Evolutionary conservation across 2,797 vertebrate species (phyloP).

Genomic region (Cetoscarus ocellatus): DNA sequence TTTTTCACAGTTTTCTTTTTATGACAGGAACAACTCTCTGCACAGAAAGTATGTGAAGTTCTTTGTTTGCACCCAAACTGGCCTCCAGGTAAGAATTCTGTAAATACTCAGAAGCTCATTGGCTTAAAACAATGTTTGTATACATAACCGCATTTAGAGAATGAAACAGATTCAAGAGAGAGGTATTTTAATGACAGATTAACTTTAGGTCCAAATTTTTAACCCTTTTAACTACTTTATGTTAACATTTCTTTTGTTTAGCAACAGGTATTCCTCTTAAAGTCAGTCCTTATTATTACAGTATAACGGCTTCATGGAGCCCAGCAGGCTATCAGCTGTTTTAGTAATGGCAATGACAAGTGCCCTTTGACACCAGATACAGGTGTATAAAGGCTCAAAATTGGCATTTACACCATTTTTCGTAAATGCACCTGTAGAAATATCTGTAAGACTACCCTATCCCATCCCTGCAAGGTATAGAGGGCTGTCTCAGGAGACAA

Average conservation of each 20-base stretch:
- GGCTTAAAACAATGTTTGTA: constrained; percentile 52
- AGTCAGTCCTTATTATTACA: too few species aligned
- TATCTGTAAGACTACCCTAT: too few species aligned
- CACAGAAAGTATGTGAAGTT: neutral
- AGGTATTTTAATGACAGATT: constrained; percentile 53
- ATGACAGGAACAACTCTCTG: neutral
- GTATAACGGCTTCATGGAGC: too few species aligned
- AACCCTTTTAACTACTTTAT: constrained; percentile 8
- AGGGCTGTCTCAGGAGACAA: too few species aligned
- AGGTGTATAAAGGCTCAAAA: too few species aligned
- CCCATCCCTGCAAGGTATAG: too few species aligned
- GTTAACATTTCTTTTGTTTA: neutral
- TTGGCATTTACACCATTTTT: too few species aligned
- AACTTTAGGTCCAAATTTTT: constrained; percentile 28
- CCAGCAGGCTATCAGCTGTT: too few species aligned
- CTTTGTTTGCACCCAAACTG: neutral
- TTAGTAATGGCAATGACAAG: too few species aligned
- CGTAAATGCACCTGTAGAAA: too few species aligned
- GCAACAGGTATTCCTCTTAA: too few species aligned
- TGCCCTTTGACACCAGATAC: too few species aligned
- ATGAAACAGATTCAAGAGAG: constrained; percentile 44
- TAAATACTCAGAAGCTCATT: constrained; percentile 34
- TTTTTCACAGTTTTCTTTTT: neutral
- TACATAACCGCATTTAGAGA: constrained; percentile 55
- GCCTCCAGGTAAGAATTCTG: constrained; percentile 23